Evolutionary conservation across 2,888 invertebrate species (phyloP).

Genomic region (Caenorhabditis drosophilae): DNA sequence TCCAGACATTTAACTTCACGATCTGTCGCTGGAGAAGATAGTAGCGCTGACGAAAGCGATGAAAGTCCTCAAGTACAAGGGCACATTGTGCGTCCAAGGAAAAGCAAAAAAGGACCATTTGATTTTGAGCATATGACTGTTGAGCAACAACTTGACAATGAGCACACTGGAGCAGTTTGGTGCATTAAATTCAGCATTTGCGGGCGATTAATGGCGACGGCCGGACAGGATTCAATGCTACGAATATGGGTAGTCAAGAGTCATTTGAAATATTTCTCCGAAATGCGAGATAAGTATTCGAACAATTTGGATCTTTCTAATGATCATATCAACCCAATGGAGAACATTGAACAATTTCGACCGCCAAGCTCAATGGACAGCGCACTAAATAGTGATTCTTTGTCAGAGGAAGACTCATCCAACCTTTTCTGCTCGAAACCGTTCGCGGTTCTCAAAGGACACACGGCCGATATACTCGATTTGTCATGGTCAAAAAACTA

Average conservation of each 20-base stretch:
- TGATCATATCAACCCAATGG: constrained; percentile 40
- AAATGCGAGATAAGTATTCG: constrained; percentile 86
- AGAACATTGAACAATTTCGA: constrained; percentile 42
- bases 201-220: constrained; percentile 86
- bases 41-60: constrained; percentile 43
- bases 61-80: constrained; percentile 18
- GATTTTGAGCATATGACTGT: constrained; percentile 91
- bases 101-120: constrained; percentile 93
- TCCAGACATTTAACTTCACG: background rate
- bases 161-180: constrained; percentile 90
- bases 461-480: constrained; percentile 93
- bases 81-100: constrained; percentile 79
- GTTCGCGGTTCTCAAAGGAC: constrained; percentile 75
- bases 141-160: constrained; percentile 82
- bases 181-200: constrained; percentile 97
- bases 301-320: constrained; percentile 29
- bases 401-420: constrained; percentile 4
- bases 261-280: constrained; percentile 88
- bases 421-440: constrained; percentile 31
- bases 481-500: constrained; percentile 91
- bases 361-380: constrained; percentile 43
- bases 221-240: constrained; percentile 91
- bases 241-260: constrained; percentile 92
- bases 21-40: constrained; percentile 31
- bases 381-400: constrained; percentile 24